phyloP scores from a whole-genome alignment of 2,113 vertebrate genomes.

The Terrapene triunguis region DNA sequence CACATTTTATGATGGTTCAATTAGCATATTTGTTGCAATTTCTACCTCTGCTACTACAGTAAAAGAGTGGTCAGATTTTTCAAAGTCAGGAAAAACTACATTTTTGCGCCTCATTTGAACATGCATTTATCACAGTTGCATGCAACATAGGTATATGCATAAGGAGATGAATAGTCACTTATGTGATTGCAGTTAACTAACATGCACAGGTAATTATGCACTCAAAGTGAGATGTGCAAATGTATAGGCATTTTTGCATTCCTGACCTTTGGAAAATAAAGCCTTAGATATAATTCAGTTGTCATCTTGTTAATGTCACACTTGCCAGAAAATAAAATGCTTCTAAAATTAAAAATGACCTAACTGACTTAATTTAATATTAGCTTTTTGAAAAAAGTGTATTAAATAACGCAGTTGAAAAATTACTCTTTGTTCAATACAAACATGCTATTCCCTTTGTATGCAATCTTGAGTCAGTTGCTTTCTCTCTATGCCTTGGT shows the following conservation, averaged over 20 bases:
- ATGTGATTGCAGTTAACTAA: neutral
- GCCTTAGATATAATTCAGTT: neutral
- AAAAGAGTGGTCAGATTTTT: neutral
- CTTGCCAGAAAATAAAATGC: neutral
- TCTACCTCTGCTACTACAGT: neutral
- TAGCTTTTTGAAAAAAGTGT: constrained; percentile 31
- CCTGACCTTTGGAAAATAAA: neutral
- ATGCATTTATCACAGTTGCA: neutral
- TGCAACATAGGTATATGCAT: neutral
- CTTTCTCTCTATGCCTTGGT: neutral
- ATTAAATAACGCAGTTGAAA: constrained; percentile 21
- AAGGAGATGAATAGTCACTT: neutral
- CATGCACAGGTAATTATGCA: neutral
- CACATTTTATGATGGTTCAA: neutral
- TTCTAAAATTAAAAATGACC: neutral
- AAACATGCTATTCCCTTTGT: constrained; percentile 53
- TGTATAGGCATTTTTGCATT: neutral
- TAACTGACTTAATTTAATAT: constrained; percentile 10
- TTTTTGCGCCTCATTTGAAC: neutral
- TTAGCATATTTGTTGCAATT: neutral
- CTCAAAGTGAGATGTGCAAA: neutral
- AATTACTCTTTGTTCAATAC: constrained; percentile 46
- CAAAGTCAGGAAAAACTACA: neutral
- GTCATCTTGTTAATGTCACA: neutral
- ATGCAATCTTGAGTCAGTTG: neutral